A percentile compares a stretch with the other conserved stretches of the same genome.
phyloP scores from a whole-genome alignment of 2,797 vertebrate species.

The Bradypodion pumilum region DNA sequence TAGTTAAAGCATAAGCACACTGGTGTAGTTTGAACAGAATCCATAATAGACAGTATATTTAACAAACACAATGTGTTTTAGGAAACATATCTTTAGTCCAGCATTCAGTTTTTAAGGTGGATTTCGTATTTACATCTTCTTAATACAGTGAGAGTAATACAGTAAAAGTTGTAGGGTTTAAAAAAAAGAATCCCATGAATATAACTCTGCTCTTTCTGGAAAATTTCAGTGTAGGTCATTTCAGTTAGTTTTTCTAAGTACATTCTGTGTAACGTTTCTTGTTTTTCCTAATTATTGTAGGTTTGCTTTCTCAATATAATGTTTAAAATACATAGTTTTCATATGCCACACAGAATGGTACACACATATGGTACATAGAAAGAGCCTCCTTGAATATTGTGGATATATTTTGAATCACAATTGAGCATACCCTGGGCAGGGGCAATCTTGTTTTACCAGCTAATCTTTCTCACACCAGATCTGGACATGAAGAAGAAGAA shows the following conservation, averaged over 20 bases:
- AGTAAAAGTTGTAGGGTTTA: background rate
- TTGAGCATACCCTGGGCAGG: no score
- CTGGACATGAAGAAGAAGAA: no score
- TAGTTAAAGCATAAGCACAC: conserved; percentile 2
- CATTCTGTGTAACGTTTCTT: background rate
- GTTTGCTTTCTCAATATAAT: background rate
- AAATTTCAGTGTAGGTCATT: background rate
- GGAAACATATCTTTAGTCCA: background rate
- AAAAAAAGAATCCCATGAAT: background rate
- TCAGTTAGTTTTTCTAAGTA: background rate
- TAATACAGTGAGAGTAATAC: background rate
- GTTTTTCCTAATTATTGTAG: background rate
- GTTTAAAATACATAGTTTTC: no score
- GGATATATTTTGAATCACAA: no score
- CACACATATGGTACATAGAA: no score
- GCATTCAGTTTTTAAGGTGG: background rate
- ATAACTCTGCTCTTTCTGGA: background rate
- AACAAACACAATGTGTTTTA: conserved; percentile 8
- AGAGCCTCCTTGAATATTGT: no score
- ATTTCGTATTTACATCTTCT: background rate
- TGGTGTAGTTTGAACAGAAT: conserved; percentile 21
- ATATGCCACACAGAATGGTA: no score
- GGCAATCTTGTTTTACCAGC: no score
- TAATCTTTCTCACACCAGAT: no score
- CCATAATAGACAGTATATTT: background rate